phyloP scores from a whole-genome alignment of 2,113 vertebrate genomes.

The Melanostigma gelatinosum region DNA sequence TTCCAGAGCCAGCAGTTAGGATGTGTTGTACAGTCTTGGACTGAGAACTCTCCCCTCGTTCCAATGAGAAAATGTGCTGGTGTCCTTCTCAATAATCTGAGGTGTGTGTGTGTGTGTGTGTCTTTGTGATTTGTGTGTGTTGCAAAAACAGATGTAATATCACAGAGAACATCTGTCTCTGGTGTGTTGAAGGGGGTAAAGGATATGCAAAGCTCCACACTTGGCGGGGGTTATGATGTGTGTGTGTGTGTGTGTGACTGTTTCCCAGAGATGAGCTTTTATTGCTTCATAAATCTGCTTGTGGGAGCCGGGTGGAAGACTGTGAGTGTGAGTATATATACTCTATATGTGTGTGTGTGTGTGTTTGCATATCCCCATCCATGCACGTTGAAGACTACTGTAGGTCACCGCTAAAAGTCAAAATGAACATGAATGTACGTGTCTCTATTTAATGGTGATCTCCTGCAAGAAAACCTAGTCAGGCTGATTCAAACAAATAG shows the following conservation, averaged over 20 bases:
- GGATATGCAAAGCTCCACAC: conserved; percentile 64
- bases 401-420: not conserved
- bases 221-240: conserved; percentile 56
- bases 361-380: not conserved
- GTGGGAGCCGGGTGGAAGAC: conserved; percentile 21
- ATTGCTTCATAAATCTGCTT: conserved; percentile 74
- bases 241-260: conserved; percentile 9
- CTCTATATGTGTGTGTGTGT: conserved; percentile 3
- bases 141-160: conserved; percentile 77
- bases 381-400: not conserved
- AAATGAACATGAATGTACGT: not conserved
- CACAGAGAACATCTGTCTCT: conserved; percentile 79
- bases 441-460: not conserved
- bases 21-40: conserved; percentile 65
- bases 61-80: conserved; percentile 68
- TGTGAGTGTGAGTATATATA: conserved; percentile 8
- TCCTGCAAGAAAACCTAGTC: not conserved
- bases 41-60: conserved; percentile 42
- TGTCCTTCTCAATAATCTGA: conserved; percentile 38
- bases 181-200: conserved; percentile 49
- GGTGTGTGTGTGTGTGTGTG: not conserved
- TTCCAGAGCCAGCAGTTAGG: conserved; percentile 48
- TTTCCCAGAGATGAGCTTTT: conserved; percentile 63
- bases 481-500: not conserved
- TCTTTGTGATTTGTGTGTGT: conserved; percentile 43